Percentiles rank a stretch among this genome's conserved stretches.
Conservation (phyloP, 2,888 invertebrate species). For the Cremastobaeus sp. region DNA sequence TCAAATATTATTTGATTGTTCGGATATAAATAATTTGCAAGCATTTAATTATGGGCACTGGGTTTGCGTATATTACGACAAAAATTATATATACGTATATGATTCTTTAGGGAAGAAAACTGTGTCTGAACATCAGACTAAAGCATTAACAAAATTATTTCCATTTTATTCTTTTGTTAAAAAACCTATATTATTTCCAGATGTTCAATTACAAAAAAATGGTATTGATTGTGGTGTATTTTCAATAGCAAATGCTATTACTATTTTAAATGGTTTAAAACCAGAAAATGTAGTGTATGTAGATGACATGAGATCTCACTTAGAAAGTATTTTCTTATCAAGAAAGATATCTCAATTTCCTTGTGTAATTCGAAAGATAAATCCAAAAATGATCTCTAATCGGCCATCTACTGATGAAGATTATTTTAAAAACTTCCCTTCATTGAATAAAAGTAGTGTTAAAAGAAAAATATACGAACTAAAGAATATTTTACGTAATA, state of each 20-base stretch:
- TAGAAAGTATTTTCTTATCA: background rate
- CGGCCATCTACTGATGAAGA: background rate
- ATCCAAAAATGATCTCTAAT: too few relatives aligned
- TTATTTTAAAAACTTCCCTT: too few relatives aligned
- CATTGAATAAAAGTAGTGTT: too few relatives aligned
- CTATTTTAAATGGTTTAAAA: conserved; percentile 27
- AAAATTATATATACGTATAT: conserved; percentile 21
- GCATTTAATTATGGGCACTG: conserved; percentile 20
- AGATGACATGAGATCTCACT: conserved; percentile 34
- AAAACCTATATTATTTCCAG: conserved; percentile 17
- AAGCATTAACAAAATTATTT: conserved; percentile 21
- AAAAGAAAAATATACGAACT: too few relatives aligned
- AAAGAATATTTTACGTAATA: too few relatives aligned
- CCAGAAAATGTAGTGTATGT: conserved; percentile 14
- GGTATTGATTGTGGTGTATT: conserved; percentile 26
- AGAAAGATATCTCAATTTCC: conserved; percentile 9
- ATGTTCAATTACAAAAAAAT: conserved; percentile 24
- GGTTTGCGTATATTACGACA: conserved; percentile 33
- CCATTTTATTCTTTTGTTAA: conserved; percentile 13
- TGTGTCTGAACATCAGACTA: conserved; percentile 7
- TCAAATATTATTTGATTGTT: conserved; percentile 33
- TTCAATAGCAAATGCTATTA: conserved; percentile 27
- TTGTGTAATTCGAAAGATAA: background rate
- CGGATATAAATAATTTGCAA: background rate
- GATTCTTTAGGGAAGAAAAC: conserved; percentile 15